A percentile compares a stretch with the other conserved stretches of the same genome.
Evolutionary conservation across 2,888 invertebrate species (phyloP).

Genomic region (Plemyria rubiginata): DNA sequence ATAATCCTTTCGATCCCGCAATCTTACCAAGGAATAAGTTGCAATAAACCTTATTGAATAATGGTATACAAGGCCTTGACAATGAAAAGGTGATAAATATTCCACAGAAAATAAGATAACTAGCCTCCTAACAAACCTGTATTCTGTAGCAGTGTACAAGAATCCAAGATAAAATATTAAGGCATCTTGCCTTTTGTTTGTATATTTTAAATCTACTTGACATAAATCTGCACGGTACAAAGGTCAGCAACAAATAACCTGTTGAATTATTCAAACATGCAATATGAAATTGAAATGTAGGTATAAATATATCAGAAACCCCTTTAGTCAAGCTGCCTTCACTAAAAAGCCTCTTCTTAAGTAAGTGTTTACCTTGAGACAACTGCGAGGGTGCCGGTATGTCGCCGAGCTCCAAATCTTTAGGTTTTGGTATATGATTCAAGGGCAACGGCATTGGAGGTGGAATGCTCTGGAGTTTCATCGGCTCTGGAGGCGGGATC

Average conservation of each 20-base stretch:
- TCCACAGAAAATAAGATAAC: no score
- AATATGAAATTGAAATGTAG: neutral
- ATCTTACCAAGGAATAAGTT: no score
- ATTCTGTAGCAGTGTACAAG: no score
- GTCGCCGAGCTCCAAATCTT: slow-evolving; percentile 76
- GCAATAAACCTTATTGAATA: no score
- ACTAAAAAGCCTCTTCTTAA: slow-evolving; percentile 22
- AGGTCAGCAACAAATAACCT: slow-evolving; percentile 10
- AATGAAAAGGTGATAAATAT: no score
- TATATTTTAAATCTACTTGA: neutral
- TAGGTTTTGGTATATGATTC: slow-evolving; percentile 46
- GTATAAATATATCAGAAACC: slow-evolving; percentile 49
- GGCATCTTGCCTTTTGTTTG: neutral
- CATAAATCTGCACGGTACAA: neutral
- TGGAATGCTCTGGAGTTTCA: slow-evolving; percentile 87
- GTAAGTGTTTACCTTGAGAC: slow-evolving; percentile 62
- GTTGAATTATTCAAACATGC: neutral
- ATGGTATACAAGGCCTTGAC: no score
- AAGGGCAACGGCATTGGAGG: slow-evolving; percentile 85
- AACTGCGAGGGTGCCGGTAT: slow-evolving; percentile 77
- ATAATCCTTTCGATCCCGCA: no score
- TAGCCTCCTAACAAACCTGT: no score
- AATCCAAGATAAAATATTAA: no score
- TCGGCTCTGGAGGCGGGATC: slow-evolving; percentile 36
- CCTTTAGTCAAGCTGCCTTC: slow-evolving; percentile 32